Percentiles rank a stretch among this genome's conserved stretches.
Conservation (phyloP, 2,113 vertebrate genomes). For the Pachycephala philippinensis region DNA sequence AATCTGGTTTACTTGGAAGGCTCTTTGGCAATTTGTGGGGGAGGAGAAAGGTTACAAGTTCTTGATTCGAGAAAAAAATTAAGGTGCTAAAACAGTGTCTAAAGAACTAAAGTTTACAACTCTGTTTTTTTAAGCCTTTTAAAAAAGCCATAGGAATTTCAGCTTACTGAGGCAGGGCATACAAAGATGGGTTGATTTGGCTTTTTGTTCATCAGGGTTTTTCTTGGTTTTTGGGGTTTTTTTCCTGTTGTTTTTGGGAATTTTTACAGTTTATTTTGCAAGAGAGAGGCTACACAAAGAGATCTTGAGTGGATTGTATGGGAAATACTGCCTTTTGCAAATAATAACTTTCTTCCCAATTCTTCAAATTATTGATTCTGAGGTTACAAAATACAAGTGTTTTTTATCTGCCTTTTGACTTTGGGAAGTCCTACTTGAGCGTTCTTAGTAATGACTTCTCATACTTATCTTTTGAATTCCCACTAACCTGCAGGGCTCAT, state of each 20-base stretch:
- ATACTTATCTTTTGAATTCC: background rate
- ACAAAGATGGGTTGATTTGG: background rate
- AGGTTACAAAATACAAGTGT: background rate
- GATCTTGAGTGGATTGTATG: background rate
- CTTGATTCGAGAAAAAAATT: background rate
- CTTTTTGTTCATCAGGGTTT: background rate
- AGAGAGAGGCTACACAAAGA: background rate
- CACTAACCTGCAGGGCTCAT: background rate
- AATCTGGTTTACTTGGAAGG: background rate
- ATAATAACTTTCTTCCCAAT: background rate
- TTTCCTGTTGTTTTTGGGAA: background rate
- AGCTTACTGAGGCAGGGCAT: background rate
- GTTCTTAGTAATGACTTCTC: background rate
- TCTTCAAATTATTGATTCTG: background rate
- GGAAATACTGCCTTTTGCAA: background rate
- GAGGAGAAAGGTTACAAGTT: background rate
- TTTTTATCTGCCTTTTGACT: background rate
- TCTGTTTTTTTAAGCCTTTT: background rate
- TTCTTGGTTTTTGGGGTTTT: background rate
- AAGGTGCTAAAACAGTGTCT: background rate
- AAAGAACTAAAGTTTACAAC: background rate
- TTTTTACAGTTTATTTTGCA: background rate
- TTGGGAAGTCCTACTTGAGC: background rate
- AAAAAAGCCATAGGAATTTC: background rate
- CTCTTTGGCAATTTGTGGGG: background rate